Evolutionary conservation across 2,888 invertebrate species (phyloP).

Genomic region (Sinotaia quadrata): DNA sequence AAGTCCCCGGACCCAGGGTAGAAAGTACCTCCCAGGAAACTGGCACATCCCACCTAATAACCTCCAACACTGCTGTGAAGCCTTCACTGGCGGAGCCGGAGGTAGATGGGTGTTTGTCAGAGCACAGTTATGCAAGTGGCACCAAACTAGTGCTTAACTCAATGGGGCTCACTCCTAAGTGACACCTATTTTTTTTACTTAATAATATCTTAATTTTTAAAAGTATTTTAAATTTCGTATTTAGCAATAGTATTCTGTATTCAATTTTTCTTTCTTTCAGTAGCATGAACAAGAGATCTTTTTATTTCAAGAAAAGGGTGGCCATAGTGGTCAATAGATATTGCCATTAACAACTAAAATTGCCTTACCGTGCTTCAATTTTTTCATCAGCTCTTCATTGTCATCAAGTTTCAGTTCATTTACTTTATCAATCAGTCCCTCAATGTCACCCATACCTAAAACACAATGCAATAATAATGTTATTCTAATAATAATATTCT

Average conservation of each 20-base stretch:
- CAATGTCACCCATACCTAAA: slow-evolving; percentile 89
- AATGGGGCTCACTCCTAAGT: slow-evolving; percentile 59
- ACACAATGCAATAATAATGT: no score
- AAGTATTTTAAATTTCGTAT: no score
- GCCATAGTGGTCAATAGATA: not conserved
- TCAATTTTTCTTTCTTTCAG: not conserved
- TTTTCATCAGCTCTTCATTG: slow-evolving; percentile 97
- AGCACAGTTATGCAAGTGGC: slow-evolving; percentile 64
- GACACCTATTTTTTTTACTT: slow-evolving; percentile 32
- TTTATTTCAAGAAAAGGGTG: not conserved
- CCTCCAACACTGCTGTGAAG: slow-evolving; percentile 47
- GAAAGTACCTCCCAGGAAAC: slow-evolving; percentile 46
- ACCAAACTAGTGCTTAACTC: slow-evolving; percentile 43
- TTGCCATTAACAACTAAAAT: not conserved
- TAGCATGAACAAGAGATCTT: not conserved
- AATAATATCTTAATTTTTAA: no score
- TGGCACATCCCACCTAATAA: slow-evolving; percentile 33
- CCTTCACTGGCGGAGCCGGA: slow-evolving; percentile 46
- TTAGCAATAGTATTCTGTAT: no score
- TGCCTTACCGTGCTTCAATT: slow-evolving; percentile 90
- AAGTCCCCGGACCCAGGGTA: slow-evolving; percentile 63
- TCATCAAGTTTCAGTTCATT: slow-evolving; percentile 85
- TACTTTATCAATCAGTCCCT: slow-evolving; percentile 96
- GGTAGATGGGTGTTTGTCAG: slow-evolving; percentile 51
- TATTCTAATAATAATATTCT: no score